Evolutionary conservation across 2,797 vertebrate genomes (phyloP), one percentile per base, ranked within the genome.

Genomic region (Siniperca undulata): DNA sequence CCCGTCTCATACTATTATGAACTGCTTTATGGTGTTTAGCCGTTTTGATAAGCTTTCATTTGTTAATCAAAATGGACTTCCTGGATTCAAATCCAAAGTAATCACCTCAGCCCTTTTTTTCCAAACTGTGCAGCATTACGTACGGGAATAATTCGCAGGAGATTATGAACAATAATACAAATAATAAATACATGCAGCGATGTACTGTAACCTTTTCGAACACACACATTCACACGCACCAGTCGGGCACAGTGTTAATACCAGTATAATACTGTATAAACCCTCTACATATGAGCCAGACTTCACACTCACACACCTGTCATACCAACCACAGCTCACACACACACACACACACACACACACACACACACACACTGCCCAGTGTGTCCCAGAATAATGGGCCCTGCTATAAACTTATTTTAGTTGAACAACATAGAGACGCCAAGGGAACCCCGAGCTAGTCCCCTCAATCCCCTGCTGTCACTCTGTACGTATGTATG

Each of bases 321-420:
- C 66, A 2, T 30, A 74, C 52, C 52, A 48, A 13, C 6, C 62
- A 24, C 48, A 34, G 0, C 62, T 55, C 34, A 46, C 34, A 53
- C 80, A 27, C 61, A 46, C 53, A 70, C 59, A 55, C 73, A 82
- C 58, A 62, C 19, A 68, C 34, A 44, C 40, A 27, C 46, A 66
- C 20, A 71, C 55, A 55, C 53, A 52, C 53, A 74, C 53, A 22
- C 59, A 78, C 69, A 56, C 58, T 44, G 91, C 92, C 46, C 34
- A 34, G 61, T 61, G 59, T n/a, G 81, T 92, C 93, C 92, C 95
- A 95, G 95, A 97, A 98, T 96, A 97, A 95, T 93, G 86, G 85
- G 75, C 77, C 36, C 56, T 42, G 69, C 78, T 80, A 85, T 93
- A 90, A 93, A 94, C 77, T 77, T 88, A 89, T 90, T 91, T 90